Evolutionary conservation across 2,888 invertebrate species (phyloP), one percentile per base, ranked within the genome.

Genomic region (Cacoxenus indagator): DNA sequence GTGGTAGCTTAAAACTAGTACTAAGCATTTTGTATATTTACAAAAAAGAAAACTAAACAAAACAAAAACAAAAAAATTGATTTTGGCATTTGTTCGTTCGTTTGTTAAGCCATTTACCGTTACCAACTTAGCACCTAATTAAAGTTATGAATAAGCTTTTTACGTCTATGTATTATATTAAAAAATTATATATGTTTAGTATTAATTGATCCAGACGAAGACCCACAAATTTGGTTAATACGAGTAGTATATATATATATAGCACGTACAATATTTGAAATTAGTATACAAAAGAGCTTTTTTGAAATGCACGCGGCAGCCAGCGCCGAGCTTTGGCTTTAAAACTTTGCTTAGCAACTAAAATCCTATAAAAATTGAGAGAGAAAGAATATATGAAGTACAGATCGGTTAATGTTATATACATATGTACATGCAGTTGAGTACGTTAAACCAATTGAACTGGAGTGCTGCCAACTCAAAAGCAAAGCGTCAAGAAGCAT

Each of bases 301-400:
- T 64, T 26, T 78, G 69, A 22, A 51, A 75, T 72, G 73, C 75
- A 80, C 80, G 79, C 78, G 78, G 80, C 79, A 19, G 59, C 59
- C 29, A 65, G 75, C 78, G 76, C 76, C 76, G 76, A 81, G 78
- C 78, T 75, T 81, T 77, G 74, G 76, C 76, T 75, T 81, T 61
- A 22, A 43, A 14, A 22, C 22, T 75, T 75, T 77, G 76, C 79
- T 86, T 86, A 86, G 85, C 86, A 87, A 87, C 86, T 87, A 86
- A 86, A 87, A 74, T 86, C 86, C 86, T 87, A 87, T 83, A 87
- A 87, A 51, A 82, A 85, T 81, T 82, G 77, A 78, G 74, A 83
- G 70, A 85, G 75, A 75, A 74, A 77, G 70, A 79, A 72, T 72
- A 69, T 29, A 69, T 64, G 11, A 55, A 64, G 70, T 64, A 77